Base-by-base conservation (phyloP, 2,888 invertebrate genomes). In the Phymatocera aterrima region DNA sequence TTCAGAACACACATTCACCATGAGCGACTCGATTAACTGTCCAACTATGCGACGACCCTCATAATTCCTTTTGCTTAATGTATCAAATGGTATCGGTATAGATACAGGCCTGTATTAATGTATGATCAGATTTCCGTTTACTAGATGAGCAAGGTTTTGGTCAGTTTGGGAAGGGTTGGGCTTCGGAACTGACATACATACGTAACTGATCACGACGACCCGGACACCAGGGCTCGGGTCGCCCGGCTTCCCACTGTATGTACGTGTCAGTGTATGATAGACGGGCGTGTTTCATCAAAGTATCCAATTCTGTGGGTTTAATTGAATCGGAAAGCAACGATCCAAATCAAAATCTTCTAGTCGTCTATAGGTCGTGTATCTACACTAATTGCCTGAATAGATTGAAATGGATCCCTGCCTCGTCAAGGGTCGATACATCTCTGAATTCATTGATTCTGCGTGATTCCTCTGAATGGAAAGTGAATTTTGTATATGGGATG, bases 221-320 rank as follows among this genome's bases (percentile, higher is more conserved):
- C 43, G 43, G n/a, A 68, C 15, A 43, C 28, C 43, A 18, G 68
- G 46, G 21, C 12, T 4, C 18, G 68, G 37, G 40, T 43, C n/a
- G 21, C 34, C 43, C 6, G 24, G 6, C 68, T 68, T 43, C 68
- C n/a, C 34, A n/a, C n/a, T n/a, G n/a, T n/a, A 12, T 68, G 24
- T 15, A 43, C 68, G 28, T 15, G 46, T 68, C 68, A 68, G 43
- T 46, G 68, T 64, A 18, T 68, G 68, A 68, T 68, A 24, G 68
- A 68, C 28, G 43, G 24, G 15, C 28, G 68, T 34, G 68, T 68
- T 68, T 46, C 68, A 68, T 68, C 68, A 46, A 68, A 68, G 68
- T 68, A 43, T 15, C 68, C 68, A 68, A 68, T 68, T 46, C 68
- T 68, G 24, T 68, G 5, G 43, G 46, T 43, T 28, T 68, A 68